Percentiles rank a stretch among this genome's conserved stretches.
Evolutionary conservation across 2,888 invertebrate species (phyloP).

Genomic region (Eudasyphora cyanicolor): DNA sequence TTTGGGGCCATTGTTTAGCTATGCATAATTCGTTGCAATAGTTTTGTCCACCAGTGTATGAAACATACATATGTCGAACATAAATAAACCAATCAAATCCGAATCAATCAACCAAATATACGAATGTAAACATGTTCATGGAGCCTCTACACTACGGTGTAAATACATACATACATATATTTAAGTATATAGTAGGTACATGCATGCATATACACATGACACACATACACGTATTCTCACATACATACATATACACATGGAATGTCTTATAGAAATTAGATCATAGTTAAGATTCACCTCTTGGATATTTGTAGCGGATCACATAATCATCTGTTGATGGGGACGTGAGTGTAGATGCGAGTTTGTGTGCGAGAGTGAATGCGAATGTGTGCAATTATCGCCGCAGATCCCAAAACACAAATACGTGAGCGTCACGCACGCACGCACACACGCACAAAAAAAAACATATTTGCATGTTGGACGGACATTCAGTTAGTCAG

Average conservation of each 20-base stretch:
- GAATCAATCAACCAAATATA: background rate
- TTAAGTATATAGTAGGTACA: background rate
- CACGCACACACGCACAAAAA: background rate
- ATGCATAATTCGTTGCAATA: too few species aligned
- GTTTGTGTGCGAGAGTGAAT: slow-evolving; percentile 2
- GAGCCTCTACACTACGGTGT: too few species aligned
- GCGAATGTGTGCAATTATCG: slow-evolving; percentile 39
- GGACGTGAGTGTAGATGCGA: slow-evolving; percentile 78
- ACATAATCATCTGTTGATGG: slow-evolving; percentile 92
- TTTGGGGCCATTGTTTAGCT: too few species aligned
- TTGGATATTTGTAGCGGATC: slow-evolving; percentile 93
- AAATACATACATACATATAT: background rate
- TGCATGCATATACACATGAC: slow-evolving; percentile 7
- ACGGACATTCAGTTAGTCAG: too few species aligned
- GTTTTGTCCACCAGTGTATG: too few species aligned
- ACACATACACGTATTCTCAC: background rate
- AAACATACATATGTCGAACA: background rate
- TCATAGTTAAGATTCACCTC: slow-evolving; percentile 83
- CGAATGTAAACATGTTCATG: too few species aligned
- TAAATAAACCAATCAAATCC: background rate
- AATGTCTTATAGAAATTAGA: slow-evolving; percentile 37
- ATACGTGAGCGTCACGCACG: background rate
- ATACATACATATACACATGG: background rate
- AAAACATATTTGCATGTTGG: background rate
- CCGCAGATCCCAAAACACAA: slow-evolving; percentile 26